phyloP scores from a whole-genome alignment of 2,797 vertebrate genomes.

The Spondyliosoma cantharus region DNA sequence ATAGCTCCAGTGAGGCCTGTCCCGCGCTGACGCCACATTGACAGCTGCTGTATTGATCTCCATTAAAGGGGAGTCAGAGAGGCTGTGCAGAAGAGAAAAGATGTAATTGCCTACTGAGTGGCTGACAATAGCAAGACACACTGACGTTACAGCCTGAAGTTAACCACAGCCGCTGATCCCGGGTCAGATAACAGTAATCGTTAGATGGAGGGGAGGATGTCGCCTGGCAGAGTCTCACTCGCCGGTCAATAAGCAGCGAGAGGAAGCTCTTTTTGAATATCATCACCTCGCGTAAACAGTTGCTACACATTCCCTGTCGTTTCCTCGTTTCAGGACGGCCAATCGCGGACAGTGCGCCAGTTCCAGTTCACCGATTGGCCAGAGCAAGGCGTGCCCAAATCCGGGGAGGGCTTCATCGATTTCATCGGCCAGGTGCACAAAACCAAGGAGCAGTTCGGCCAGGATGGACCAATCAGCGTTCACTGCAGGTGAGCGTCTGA shows the following conservation, averaged over 20 bases:
- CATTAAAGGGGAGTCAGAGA: slow-evolving; percentile 81
- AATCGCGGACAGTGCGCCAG: slow-evolving; percentile 97
- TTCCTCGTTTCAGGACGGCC: slow-evolving; percentile 88
- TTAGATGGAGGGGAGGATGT: slow-evolving; percentile 64
- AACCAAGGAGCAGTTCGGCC: slow-evolving; percentile 99
- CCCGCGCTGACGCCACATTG: slow-evolving; percentile 77
- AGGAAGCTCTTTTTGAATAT: slow-evolving; percentile 46
- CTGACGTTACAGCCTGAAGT: slow-evolving; percentile 70
- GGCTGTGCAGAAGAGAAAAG: slow-evolving; percentile 80
- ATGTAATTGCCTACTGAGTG: slow-evolving; percentile 80
- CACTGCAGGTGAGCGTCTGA: slow-evolving; percentile 92
- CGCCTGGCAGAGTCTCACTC: slow-evolving; percentile 55
- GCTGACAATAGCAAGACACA: slow-evolving; percentile 74
- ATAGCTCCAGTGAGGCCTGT: slow-evolving; percentile 78
- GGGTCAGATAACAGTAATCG: slow-evolving; percentile 81
- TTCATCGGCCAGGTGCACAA: slow-evolving; percentile 99
- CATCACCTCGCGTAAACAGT: slow-evolving; percentile 34
- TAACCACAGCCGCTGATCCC: slow-evolving; percentile 75
- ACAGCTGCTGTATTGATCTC: slow-evolving; percentile 84
- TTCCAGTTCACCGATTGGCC: slow-evolving; percentile 99
- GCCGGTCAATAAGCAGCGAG: slow-evolving; percentile 50
- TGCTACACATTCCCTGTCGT: neutral
- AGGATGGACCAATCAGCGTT: slow-evolving; percentile 96
- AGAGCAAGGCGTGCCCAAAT: slow-evolving; percentile 98
- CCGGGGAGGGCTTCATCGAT: slow-evolving; percentile 97